A percentile compares a stretch with the other conserved stretches of the same genome.
Evolutionary conservation across 2,888 invertebrate genomes (phyloP).

Genomic region (Drosophila prostipennis): DNA sequence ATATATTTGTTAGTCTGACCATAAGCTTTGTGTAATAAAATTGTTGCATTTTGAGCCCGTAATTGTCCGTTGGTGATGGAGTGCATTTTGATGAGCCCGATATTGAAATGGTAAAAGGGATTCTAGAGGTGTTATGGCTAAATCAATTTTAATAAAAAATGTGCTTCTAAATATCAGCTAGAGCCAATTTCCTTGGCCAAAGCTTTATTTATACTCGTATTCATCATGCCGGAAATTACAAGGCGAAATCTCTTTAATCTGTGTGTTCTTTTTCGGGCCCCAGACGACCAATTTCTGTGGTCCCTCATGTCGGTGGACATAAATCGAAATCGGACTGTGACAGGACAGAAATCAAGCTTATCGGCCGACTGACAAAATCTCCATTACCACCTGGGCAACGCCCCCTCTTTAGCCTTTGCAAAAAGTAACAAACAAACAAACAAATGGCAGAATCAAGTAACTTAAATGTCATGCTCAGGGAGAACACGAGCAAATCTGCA

Average conservation of each 20-base stretch:
- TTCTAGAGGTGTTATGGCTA: background rate
- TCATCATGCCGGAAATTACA: slow-evolving; percentile 64
- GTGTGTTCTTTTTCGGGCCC: slow-evolving; percentile 4
- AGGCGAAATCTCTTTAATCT: slow-evolving; percentile 44
- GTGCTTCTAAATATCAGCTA: background rate
- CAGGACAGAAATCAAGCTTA: slow-evolving; percentile 59
- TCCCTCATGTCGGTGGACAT: slow-evolving; percentile 56
- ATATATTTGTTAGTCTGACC: slow-evolving; percentile 72
- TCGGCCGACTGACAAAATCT: slow-evolving; percentile 46
- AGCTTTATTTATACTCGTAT: slow-evolving; percentile 47
- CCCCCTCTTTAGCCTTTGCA: background rate
- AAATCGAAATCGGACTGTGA: slow-evolving; percentile 52
- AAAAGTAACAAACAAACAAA: slow-evolving; percentile 27
- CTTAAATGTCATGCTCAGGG: slow-evolving; percentile 72
- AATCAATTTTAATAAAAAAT: slow-evolving; percentile 13
- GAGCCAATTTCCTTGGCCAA: slow-evolving; percentile 27
- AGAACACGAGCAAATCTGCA: slow-evolving; percentile 68
- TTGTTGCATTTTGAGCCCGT: slow-evolving; percentile 55
- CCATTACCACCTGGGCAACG: slow-evolving; percentile 29
- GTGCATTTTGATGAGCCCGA: slow-evolving; percentile 17
- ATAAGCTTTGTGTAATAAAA: slow-evolving; percentile 68
- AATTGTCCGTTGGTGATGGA: slow-evolving; percentile 51
- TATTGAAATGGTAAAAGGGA: slow-evolving; percentile 20
- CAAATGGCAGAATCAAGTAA: slow-evolving; percentile 54
- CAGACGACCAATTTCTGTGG: slow-evolving; percentile 21